Percentiles rank a stretch among this genome's conserved stretches.
Conservation (phyloP, 2,113 vertebrate genomes). For the Hydrochoerus hydrochaeris region DNA sequence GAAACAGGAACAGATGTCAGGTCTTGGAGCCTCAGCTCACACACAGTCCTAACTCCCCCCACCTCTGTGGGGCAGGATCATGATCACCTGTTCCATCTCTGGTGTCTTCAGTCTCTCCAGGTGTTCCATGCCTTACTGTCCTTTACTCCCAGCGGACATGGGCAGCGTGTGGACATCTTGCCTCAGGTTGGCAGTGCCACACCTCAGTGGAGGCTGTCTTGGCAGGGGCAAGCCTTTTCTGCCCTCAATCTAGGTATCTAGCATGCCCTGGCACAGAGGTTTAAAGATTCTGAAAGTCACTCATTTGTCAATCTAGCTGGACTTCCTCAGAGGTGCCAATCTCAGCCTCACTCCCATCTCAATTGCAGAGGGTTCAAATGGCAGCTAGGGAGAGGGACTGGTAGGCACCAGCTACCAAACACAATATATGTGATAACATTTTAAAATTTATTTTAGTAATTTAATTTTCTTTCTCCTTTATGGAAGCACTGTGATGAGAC, state of each 20-base stretch:
- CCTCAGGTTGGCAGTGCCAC: neutral
- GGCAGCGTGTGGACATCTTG: neutral
- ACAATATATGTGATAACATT: neutral
- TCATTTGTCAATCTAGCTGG: neutral
- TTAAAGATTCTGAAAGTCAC: neutral
- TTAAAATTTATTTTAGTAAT: neutral
- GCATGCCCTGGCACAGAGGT: neutral
- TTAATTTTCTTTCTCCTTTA: neutral
- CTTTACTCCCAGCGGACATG: neutral
- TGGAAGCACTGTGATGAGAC: neutral
- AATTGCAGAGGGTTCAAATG: neutral
- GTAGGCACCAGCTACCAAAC: neutral
- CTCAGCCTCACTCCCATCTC: neutral
- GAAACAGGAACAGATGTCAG: neutral
- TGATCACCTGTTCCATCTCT: neutral
- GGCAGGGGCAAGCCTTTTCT: neutral
- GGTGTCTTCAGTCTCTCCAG: neutral
- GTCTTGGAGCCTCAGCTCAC: neutral
- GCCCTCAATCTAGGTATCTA: neutral
- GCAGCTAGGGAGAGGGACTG: neutral
- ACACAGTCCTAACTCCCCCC: neutral
- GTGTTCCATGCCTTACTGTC: neutral
- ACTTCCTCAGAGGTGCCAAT: neutral
- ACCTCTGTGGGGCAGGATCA: neutral
- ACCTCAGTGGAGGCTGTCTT: slow-evolving; percentile 2